Base-by-base conservation (phyloP, 1,140 invertebrate species). In the Drosophila albomicans region DNA sequence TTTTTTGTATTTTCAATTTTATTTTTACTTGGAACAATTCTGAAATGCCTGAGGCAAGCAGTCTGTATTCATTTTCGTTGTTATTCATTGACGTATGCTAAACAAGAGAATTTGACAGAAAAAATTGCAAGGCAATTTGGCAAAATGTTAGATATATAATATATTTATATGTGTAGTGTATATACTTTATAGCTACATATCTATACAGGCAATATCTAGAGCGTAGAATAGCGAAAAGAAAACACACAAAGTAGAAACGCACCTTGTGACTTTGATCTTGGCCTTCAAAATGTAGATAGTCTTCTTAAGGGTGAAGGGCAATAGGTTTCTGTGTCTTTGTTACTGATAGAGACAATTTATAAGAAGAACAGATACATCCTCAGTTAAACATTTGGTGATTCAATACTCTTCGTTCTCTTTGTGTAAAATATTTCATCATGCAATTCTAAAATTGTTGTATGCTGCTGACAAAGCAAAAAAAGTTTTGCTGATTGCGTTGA, bases 211-310 rank as follows among this genome's bases (percentile, higher is more conserved):
- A 57, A 57, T 54, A 78, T 69, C 54, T 74, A 75, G 65, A 82
- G 48, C 59, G 57, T 52, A 46, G 28, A 49, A 38, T 45, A 48
- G 15, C 41, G 1, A 13, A 49, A 35, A 35, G 45, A 56, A n/a
- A 51, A 43, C 49, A 43, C 49, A 66, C 1, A 25, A 51, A 43
- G 46, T 51, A 63, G 11, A 28, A 71, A 71, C 51, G 76, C 72
- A 66, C 49, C 78, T 68, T 79, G 85, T 81, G 85, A 88, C 85
- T 84, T 84, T 88, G 84, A 88, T 89, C 80, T 80, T 89, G 81
- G 81, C 85, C 85, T 89, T 89, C 86, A 89, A 79, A 79, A 48
- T 61, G 25, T 63, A 72, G 74, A 79, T 49, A 43, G 20, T 49
- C 49, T 61, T 25, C 52, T 46, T 35, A 43, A 30, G 43, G 8